Conservation (phyloP, 2,113 vertebrate species). For the Dasyornis broadbenti region DNA sequence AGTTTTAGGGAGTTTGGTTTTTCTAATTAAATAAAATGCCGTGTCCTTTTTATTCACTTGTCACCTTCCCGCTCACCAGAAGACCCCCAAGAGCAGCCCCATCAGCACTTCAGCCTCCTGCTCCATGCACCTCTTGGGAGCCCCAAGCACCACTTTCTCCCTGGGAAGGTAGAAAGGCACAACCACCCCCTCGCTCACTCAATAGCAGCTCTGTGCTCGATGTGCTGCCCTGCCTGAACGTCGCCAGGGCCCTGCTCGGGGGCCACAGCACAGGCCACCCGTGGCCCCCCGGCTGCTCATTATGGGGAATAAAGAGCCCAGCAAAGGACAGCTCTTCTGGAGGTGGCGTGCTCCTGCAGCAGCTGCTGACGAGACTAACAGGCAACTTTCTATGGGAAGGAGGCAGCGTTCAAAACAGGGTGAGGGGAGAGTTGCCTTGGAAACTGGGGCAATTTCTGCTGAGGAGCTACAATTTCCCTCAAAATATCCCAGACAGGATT, state of each 20-base stretch:
- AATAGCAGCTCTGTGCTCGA: neutral
- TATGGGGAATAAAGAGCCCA: neutral
- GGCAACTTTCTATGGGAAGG: conserved; percentile 22
- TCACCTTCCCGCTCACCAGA: conserved; percentile 8
- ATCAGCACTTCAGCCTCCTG: neutral
- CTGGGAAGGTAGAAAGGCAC: neutral
- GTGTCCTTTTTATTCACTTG: conserved; percentile 55
- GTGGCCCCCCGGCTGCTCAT: neutral
- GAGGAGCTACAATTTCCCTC: neutral
- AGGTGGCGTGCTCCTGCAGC: neutral
- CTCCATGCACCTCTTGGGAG: neutral
- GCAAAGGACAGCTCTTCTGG: neutral
- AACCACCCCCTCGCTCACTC: neutral
- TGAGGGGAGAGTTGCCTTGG: conserved; percentile 32
- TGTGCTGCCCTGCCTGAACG: fast-evolving
- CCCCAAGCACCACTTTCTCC: neutral
- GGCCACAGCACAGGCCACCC: neutral
- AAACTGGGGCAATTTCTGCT: conserved; percentile 9
- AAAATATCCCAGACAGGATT: neutral
- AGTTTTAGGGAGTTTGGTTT: conserved; percentile 67
- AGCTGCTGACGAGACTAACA: conserved; percentile 28
- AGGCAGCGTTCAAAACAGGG: neutral
- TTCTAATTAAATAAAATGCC: conserved; percentile 61
- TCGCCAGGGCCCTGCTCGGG: neutral
- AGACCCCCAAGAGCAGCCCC: neutral